A percentile compares a stretch with the other conserved stretches of the same genome.
Conservation (phyloP, 2,113 vertebrate species). For the Nestor notabilis region DNA sequence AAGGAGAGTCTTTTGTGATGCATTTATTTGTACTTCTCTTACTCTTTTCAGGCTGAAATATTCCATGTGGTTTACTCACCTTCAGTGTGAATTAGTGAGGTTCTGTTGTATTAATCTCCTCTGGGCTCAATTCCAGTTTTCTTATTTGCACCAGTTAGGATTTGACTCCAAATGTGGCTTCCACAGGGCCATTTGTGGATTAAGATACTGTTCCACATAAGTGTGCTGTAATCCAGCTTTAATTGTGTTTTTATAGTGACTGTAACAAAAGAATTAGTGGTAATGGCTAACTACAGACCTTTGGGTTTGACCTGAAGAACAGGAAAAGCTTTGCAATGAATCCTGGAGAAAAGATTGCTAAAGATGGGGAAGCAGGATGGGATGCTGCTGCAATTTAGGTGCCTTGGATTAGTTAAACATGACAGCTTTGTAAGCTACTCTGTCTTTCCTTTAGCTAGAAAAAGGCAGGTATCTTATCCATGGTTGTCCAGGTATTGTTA, state of each 20-base stretch:
- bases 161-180: slow-evolving; percentile 39
- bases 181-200: slow-evolving; percentile 34
- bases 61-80: not conserved
- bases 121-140: slow-evolving; percentile 6
- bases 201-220: slow-evolving; percentile 7
- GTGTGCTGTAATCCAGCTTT: slow-evolving; percentile 8
- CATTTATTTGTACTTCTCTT: not conserved
- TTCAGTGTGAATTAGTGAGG: slow-evolving; percentile 3
- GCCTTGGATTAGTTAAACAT: not conserved
- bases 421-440: not conserved
- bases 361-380: not conserved
- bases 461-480: not conserved
- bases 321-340: not conserved
- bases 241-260: slow-evolving; percentile 47
- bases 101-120: slow-evolving; percentile 28
- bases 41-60: not conserved
- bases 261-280: slow-evolving; percentile 43
- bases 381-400: not conserved
- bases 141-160: not conserved
- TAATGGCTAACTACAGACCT: slow-evolving; percentile 12
- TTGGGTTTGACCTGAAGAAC: not conserved
- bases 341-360: not conserved
- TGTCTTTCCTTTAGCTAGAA: not conserved
- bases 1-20: not conserved
- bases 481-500: not conserved